Base-by-base conservation (phyloP, 2,113 vertebrate species). In the Boulengeromyrus knoepffleri region DNA sequence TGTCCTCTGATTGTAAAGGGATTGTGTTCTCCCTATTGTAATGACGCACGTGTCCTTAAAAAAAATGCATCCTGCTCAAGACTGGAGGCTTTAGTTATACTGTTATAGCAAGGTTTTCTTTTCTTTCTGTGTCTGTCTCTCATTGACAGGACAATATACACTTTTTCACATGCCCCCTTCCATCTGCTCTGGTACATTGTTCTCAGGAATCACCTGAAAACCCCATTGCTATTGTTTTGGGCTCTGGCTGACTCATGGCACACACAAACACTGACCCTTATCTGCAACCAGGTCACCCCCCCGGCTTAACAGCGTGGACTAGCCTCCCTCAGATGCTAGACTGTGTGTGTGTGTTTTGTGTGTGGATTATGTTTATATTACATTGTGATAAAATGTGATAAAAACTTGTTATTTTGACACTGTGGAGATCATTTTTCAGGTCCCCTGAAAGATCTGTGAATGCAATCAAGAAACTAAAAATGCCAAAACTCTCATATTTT, bases 201-300 rank as follows among this genome's bases (percentile, higher is more conserved):
- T 91, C 93, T 52, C 89, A 92, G 92, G 90, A 89, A 91, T 91
- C 92, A 92, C 92, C 90, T 92, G 87, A 94, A 94, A 94, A 92
- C 91, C 90, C 80, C 39, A 90, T 90, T 94, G 93, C 92, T 92
- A 93, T 93, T 94, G 94, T 95, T 94, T 24, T 90, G 86, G 90
- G 91, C 89, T 92, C 93, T 91, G 93, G 93, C 91, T 92, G 93
- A 88, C 89, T 91, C 80, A 46, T 87, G 90, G 88, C 94, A 94
- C 93, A 95, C 94, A 92, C 92, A 95, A 94, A 96, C 95, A 93
- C 93, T 96, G 96, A 97, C 96, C 97, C 95, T 94, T 94, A 92
- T 93, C 93, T 94, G 91, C 94, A 90, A 58, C 87, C 85, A 93
- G 93, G 93, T 88, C 94, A 95, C 93, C 94, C 24, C 92, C 13